These are phyloP conservation scores for Thelaira solivaga DNA, from an alignment of 2,888 invertebrate species.

Conservation along the genomic window DNA sequence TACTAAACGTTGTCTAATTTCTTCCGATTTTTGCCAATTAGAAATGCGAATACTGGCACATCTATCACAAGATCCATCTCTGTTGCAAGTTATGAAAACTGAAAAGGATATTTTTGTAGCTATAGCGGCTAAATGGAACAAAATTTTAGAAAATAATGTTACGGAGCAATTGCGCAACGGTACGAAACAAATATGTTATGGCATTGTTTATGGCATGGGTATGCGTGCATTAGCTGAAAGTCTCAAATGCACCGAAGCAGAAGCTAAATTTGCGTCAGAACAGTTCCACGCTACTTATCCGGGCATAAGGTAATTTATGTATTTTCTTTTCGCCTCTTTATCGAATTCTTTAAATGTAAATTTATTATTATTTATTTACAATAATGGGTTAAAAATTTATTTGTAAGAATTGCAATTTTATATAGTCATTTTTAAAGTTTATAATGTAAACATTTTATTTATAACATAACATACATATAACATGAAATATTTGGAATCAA, in stretches of 20 bases:
- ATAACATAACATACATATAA: too few species aligned
- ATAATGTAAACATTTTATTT: too few species aligned
- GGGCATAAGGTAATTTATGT: slow-evolving; percentile 82
- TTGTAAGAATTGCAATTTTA: too few species aligned
- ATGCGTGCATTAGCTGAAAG: slow-evolving; percentile 87
- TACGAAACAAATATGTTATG: slow-evolving; percentile 96
- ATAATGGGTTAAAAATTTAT: too few species aligned
- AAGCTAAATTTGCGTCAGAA: slow-evolving; percentile 87
- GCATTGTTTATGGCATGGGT: slow-evolving; percentile 98
- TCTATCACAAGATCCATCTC: slow-evolving; percentile 85
- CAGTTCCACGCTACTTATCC: slow-evolving; percentile 89
- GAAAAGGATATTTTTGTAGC: slow-evolving; percentile 88
- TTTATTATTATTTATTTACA: too few species aligned
- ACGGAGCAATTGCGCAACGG: slow-evolving; percentile 87
- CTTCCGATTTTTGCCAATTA: slow-evolving; percentile 97
- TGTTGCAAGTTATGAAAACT: slow-evolving; percentile 83
- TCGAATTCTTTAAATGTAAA: too few species aligned
- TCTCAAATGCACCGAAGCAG: slow-evolving; percentile 86
- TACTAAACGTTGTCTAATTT: slow-evolving; percentile 82
- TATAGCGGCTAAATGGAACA: slow-evolving; percentile 92
- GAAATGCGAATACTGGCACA: slow-evolving; percentile 96
- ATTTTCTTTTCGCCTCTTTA: too few species aligned
- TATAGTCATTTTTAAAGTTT: too few species aligned
- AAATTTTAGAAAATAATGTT: slow-evolving; percentile 83
- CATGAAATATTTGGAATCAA: too few species aligned